Evolutionary conservation across 2,797 vertebrate species (phyloP), one percentile per base, ranked within the genome.

Genomic region (Pangasius sanitwongsei): DNA sequence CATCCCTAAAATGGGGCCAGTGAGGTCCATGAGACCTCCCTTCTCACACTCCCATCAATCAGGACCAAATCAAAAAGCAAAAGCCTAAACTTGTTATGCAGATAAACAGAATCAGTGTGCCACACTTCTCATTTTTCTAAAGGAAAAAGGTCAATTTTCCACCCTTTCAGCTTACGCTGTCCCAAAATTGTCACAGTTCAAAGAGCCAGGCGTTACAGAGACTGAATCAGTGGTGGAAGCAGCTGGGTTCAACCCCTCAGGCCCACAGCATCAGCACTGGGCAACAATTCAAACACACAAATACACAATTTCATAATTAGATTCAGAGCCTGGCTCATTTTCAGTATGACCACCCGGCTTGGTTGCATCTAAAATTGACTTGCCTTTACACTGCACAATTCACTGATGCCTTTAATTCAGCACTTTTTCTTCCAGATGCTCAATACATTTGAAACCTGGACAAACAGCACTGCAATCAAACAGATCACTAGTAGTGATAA

Each of bases 301-400:
- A 28, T 48, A 48, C 48, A 78, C 50, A 55, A 55, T 55, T 78
- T 80, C 8, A 34, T 80, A 80, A 55, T 34, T 37, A 34, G 16
- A 80, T 80, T 57, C 77, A 34, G n/a, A 34, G n/a, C 31, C n/a
- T 23, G 53, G 53, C n/a, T 57, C 77, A 57, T 57, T 80, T 80
- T 57, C 53, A 80, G n/a, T 8, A 53, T 8, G 28, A 53, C 74
- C 25, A 16, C 44, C 74, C 1, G 6, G 41, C 4, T 77, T 50
- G 20, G 25, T 55, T 34, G n/a, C 50, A 55, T 55, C 77, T 31
- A 34, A 80, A 80, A 77, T 50, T 25, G 2, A 50, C 53, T 23
- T 1, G 2, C 53, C 9, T 34, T 57, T 57, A 2, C 28, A 8
- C n/a, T 34, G 50, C 28, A n/a, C 13, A 18, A 4, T 48, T 28